Conservation (phyloP, 1,140 invertebrate genomes). For the Ceratina japonica region DNA sequence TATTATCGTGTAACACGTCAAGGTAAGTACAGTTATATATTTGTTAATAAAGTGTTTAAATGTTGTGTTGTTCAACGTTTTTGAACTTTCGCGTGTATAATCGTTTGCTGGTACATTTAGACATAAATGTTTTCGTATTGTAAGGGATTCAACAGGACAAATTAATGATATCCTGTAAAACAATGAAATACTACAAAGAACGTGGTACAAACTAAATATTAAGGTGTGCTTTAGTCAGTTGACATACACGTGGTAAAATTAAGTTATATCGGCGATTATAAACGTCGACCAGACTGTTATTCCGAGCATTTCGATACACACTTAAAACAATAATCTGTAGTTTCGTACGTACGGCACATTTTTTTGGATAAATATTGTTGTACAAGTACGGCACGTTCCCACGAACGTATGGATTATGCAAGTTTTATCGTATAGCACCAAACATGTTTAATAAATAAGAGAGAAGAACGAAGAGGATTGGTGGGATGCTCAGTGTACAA, state of each 20-base stretch:
- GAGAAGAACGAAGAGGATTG: slow-evolving; percentile 61
- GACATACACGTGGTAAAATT: not conserved
- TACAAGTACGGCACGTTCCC: not conserved
- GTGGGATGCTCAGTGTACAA: slow-evolving; percentile 26
- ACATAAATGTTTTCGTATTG: too few relatives aligned
- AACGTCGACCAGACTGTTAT: not conserved
- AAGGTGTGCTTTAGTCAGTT: slow-evolving; percentile 41
- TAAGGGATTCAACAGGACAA: too few relatives aligned
- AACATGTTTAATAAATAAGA: slow-evolving; percentile 11
- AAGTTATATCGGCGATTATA: not conserved
- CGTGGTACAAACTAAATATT: not conserved
- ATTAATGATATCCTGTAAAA: not conserved
- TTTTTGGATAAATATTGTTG: not conserved
- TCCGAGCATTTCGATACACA: not conserved
- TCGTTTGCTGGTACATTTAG: not conserved
- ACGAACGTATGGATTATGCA: not conserved
- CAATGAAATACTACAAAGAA: not conserved
- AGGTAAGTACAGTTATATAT: slow-evolving; percentile 42
- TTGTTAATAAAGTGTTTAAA: slow-evolving; percentile 15
- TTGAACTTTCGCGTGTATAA: not conserved
- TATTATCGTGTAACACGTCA: not conserved
- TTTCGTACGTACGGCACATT: not conserved
- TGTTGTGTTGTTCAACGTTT: not conserved
- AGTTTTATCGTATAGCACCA: not conserved
- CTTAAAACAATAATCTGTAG: slow-evolving; percentile 3